A percentile compares a stretch with the other conserved stretches of the same genome.
These are phyloP conservation scores for Mustela nigripes DNA, from an alignment of 2,113 vertebrate species.

Conservation along the genomic window DNA sequence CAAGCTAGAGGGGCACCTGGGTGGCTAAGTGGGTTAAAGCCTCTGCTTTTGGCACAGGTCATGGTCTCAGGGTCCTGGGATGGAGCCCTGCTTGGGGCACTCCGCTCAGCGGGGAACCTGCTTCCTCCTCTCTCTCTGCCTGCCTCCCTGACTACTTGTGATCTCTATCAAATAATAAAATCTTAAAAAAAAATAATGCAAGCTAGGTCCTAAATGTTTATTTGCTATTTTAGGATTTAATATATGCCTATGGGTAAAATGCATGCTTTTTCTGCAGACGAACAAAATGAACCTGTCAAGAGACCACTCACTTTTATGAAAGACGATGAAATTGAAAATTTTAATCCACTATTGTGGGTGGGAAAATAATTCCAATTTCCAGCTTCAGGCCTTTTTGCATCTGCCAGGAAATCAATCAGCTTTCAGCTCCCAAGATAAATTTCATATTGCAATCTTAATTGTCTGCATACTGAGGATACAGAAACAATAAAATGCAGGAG, in stretches of 20 bases:
- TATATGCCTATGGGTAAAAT: constrained; percentile 51
- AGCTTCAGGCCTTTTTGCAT: constrained; percentile 23
- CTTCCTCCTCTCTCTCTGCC: too few relatives aligned
- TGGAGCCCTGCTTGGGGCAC: too few relatives aligned
- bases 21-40: too few relatives aligned
- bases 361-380: background rate
- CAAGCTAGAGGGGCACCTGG: background rate
- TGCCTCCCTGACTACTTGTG: too few relatives aligned
- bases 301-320: constrained; percentile 54
- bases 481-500: constrained; percentile 37
- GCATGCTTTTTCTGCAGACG: background rate
- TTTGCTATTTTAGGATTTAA: constrained; percentile 53
- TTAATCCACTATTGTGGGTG: constrained; percentile 54
- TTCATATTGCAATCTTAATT: constrained; percentile 54
- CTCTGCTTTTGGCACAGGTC: too few relatives aligned
- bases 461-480: background rate
- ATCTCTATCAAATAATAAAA: too few relatives aligned
- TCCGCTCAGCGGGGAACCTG: too few relatives aligned
- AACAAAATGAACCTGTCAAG: constrained; percentile 62
- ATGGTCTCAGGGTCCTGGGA: too few relatives aligned
- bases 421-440: constrained; percentile 45
- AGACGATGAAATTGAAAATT: constrained; percentile 47
- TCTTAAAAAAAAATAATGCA: background rate
- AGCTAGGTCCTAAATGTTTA: constrained; percentile 33
- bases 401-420: constrained; percentile 66